Evolutionary conservation across 2,888 invertebrate species (phyloP).

Genomic region (Troides helena): DNA sequence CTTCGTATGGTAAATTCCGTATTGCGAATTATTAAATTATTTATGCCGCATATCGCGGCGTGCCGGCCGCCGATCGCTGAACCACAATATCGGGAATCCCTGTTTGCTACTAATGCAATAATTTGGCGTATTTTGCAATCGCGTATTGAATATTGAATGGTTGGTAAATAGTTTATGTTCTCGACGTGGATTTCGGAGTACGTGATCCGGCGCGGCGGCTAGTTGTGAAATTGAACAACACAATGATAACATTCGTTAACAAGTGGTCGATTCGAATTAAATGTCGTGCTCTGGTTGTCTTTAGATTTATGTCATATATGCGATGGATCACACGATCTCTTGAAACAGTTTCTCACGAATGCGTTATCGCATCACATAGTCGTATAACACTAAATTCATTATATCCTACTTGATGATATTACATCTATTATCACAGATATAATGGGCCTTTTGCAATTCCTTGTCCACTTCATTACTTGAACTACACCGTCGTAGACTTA

Average conservation of each 20-base stretch:
- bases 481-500: too few species aligned
- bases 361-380: slow-evolving; percentile 6
- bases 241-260: slow-evolving; percentile 69
- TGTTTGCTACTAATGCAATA: slow-evolving; percentile 79
- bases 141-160: slow-evolving; percentile 79
- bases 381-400: background rate
- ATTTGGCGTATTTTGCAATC: slow-evolving; percentile 81
- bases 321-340: slow-evolving; percentile 49
- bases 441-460: too few species aligned
- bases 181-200: slow-evolving; percentile 74
- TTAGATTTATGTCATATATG: slow-evolving; percentile 64
- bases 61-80: slow-evolving; percentile 70
- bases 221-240: slow-evolving; percentile 73
- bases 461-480: too few species aligned
- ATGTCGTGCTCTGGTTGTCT: slow-evolving; percentile 64
- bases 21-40: slow-evolving; percentile 81
- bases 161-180: slow-evolving; percentile 79
- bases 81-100: slow-evolving; percentile 81
- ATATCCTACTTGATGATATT: background rate
- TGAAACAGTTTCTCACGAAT: slow-evolving; percentile 16
- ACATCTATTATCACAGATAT: too few species aligned
- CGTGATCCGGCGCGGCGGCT: slow-evolving; percentile 66
- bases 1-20: slow-evolving; percentile 78
- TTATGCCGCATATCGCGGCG: slow-evolving; percentile 77
- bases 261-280: slow-evolving; percentile 69